Base-by-base conservation (phyloP, 2,888 invertebrate genomes). In the Bruchidius siliquastri region DNA sequence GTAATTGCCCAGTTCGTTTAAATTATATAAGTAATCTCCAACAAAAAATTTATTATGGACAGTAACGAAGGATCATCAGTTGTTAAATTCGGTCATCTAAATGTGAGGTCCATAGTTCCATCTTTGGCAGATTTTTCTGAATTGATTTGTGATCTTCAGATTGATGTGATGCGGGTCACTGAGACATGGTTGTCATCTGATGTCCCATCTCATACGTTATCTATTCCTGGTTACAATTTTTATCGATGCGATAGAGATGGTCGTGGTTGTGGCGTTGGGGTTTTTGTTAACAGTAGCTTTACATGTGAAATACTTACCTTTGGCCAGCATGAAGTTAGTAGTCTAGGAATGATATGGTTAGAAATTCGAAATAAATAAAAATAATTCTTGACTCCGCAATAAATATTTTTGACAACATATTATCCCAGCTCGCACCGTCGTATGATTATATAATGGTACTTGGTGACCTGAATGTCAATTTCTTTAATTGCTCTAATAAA, bases 161-260 rank as follows among this genome's bases (percentile, higher is more conserved):
- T 70, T 70, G 70, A 70, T 70, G 20, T 70, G 10, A 21, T 70
- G n/a, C 13, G 22, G n/a, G 20, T 70, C 49, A 70, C 70, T 70
- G 70, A 70, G 26, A 26, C 70, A 21, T 70, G 70, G 70, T 30
- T 70, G 26, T 26, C 70, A 30, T 70, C 30, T 21, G 70, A 70
- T 70, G 18, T 70, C 26, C 30, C 70, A 4, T 21, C 20, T 0
- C 0, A 20, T 20, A 13, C 49, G 20, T 20, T 70, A 26, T 32
- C 30, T 70, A 70, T 70, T 70, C 22, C 70, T 6, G 70, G 70
- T n/a, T 70, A 70, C n/a, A 26, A 2, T 20, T 70, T 70, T 26
- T 22, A 70, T 26, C 26, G 70, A 21, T 20, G 18, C 0, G 30
- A 70, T 18, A 2, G 70, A 26, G 26, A 20, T n/a, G 21, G 20